Evolutionary conservation across 2,888 invertebrate genomes (phyloP).

Genomic region (Helobdella robusta): DNA sequence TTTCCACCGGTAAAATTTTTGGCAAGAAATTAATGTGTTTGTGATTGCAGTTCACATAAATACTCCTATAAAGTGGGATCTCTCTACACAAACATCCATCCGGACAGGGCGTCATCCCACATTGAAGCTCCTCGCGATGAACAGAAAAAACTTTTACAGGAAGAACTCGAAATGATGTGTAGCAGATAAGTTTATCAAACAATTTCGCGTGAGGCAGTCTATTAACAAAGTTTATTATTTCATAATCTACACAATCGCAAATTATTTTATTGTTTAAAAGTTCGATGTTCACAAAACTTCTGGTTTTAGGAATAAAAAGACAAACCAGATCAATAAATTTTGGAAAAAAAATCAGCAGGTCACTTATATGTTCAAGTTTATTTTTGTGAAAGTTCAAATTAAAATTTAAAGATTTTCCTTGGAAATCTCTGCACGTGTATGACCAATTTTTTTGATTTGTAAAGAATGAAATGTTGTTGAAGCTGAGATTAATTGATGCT

Average conservation of each 20-base stretch:
- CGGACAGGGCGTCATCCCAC: no score
- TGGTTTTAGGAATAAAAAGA: neutral
- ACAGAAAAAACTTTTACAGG: neutral
- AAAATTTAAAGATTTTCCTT: neutral
- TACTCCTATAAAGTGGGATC: neutral
- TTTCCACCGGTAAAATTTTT: neutral
- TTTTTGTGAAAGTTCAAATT: slow-evolving; percentile 7
- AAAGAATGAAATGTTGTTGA: slow-evolving; percentile 14
- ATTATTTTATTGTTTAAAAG: neutral
- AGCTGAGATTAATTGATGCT: neutral
- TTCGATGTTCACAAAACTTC: neutral
- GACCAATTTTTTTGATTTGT: slow-evolving; percentile 15
- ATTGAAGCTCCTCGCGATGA: slow-evolving; percentile 3
- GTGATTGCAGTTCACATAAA: slow-evolving; percentile 5
- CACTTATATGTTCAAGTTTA: neutral
- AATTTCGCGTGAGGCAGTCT: neutral
- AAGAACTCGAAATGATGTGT: neutral
- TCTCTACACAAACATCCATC: no score
- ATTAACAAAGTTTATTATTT: neutral
- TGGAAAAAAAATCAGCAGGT: neutral
- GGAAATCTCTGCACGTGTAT: neutral
- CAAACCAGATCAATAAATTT: neutral
- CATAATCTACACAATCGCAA: slow-evolving; percentile 22
- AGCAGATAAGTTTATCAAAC: neutral
- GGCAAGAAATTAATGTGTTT: neutral